Base-by-base conservation (phyloP, 2,888 invertebrate species). In the Chymomyza fuscimana region DNA sequence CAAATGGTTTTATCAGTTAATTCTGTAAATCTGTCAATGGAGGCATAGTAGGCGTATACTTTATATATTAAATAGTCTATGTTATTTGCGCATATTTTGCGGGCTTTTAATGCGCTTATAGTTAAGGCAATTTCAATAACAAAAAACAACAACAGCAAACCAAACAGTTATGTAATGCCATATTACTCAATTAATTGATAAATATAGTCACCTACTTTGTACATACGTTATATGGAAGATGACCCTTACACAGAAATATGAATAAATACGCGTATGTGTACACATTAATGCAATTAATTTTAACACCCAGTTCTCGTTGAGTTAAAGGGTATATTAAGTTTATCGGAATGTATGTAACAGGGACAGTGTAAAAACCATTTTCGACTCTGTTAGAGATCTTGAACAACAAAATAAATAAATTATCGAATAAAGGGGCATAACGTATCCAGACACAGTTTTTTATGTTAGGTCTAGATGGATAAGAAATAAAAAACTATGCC, bases 131-230 rank as follows among this genome's bases (percentile, higher is more conserved):
- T 22, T 22, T 19, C 29, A 7, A 29, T 9, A 9, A 15, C 58
- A 58, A 65, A 32, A 32, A 58, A 22, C 29, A 7, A 29, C 10
- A 9, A 15, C 32, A 32, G 29, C 80, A 77, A 77, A 65, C 77
- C 77, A 82, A 82, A 79, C 67, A 80, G 79, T 82, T 71, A 74
- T 75, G 69, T 69, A 78, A 76, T 73, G 69, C 63, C 46, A 54
- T 50, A 59, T 67, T 76, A 77, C 76, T 81, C 81, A 79, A 83
- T 81, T 83, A 82, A 81, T 74, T 81, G 76, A 76, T 76, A 82
- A 76, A 77, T 77, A 70, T 65, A 63, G 54, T 16, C 59, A 69
- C 52, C 52, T 29, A 29, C 9, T 15, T 32, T 52, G 19, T 2
- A 65, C 19, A 16, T 56, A 62, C n/a, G 16, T 46, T 59, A 25